These are phyloP conservation scores for Aphaenogaster ashmeadi DNA, from an alignment of 1,140 invertebrate genomes.

Conservation along the genomic window DNA sequence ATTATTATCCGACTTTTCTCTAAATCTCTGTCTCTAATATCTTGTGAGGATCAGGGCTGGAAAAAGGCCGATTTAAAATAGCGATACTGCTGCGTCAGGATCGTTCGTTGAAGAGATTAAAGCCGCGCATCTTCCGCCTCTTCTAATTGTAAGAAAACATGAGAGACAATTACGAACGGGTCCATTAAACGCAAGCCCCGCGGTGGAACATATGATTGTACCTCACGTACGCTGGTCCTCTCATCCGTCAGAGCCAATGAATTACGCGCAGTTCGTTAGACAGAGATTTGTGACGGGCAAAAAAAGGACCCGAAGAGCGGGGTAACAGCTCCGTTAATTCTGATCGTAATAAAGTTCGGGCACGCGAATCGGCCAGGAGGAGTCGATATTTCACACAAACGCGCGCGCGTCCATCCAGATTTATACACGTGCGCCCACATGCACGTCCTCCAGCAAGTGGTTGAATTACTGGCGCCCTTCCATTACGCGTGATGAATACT, in stretches of 20 bases:
- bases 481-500: constrained; percentile 73
- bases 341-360: constrained; percentile 44
- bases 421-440: neutral
- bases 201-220: constrained; percentile 12
- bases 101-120: neutral
- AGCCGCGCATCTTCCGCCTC: neutral
- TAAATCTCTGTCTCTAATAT: neutral
- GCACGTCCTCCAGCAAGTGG: neutral
- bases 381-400: constrained; percentile 54
- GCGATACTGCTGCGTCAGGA: neutral
- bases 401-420: neutral
- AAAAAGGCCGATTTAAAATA: neutral
- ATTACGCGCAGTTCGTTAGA: constrained; percentile 23
- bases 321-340: constrained; percentile 24
- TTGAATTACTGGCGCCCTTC: constrained; percentile 64
- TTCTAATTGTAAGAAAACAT: neutral
- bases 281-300: constrained; percentile 42
- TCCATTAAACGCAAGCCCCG: neutral
- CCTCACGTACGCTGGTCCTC: neutral
- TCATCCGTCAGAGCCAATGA: constrained; percentile 35
- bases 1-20: neutral
- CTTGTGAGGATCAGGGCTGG: constrained; percentile 2
- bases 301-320: constrained; percentile 10
- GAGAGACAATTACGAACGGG: constrained; percentile 29
- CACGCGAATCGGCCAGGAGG: constrained; percentile 1